Percentiles rank a stretch among this genome's conserved stretches.
Conservation (phyloP, 2,888 invertebrate species). For the Andrena praecox region DNA sequence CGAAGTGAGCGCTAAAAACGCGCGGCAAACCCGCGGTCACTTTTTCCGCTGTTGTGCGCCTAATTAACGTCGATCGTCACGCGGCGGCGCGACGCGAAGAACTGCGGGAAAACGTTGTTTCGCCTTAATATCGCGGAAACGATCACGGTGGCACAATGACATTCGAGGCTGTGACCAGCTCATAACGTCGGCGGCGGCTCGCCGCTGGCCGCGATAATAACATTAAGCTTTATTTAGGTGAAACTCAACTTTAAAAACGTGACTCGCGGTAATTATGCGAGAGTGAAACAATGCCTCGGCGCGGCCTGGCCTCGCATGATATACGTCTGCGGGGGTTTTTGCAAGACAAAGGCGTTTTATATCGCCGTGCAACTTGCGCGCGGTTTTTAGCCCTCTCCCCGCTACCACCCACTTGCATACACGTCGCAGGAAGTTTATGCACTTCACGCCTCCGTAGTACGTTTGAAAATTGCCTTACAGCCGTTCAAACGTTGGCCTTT, state of each 20-base stretch:
- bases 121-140: slow-evolving; percentile 70
- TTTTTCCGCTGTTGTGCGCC: slow-evolving; percentile 60
- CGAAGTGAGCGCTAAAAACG: slow-evolving; percentile 52
- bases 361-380: slow-evolving; percentile 69
- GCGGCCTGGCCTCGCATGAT: slow-evolving; percentile 76
- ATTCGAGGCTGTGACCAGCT: slow-evolving; percentile 73
- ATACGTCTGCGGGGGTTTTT: slow-evolving; percentile 80
- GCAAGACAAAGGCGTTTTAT: slow-evolving; percentile 81
- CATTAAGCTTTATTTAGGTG: slow-evolving; percentile 84
- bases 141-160: slow-evolving; percentile 70
- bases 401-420: background rate
- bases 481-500: background rate
- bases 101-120: slow-evolving; percentile 65
- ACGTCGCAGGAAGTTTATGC: slow-evolving; percentile 72
- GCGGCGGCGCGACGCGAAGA: slow-evolving; percentile 33
- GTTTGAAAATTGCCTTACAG: slow-evolving; percentile 53
- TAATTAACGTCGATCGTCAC: slow-evolving; percentile 65
- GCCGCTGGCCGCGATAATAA: slow-evolving; percentile 77
- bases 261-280: slow-evolving; percentile 83
- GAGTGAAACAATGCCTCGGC: slow-evolving; percentile 81
- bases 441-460: slow-evolving; percentile 60
- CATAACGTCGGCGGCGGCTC: slow-evolving; percentile 69
- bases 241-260: slow-evolving; percentile 83
- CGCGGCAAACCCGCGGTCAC: slow-evolving; percentile 33
- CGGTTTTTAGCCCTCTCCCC: slow-evolving; percentile 60